Evolutionary conservation across 1,140 invertebrate species (phyloP), one percentile per base, ranked within the genome.

Genomic region (Nilaparvata lugens): DNA sequence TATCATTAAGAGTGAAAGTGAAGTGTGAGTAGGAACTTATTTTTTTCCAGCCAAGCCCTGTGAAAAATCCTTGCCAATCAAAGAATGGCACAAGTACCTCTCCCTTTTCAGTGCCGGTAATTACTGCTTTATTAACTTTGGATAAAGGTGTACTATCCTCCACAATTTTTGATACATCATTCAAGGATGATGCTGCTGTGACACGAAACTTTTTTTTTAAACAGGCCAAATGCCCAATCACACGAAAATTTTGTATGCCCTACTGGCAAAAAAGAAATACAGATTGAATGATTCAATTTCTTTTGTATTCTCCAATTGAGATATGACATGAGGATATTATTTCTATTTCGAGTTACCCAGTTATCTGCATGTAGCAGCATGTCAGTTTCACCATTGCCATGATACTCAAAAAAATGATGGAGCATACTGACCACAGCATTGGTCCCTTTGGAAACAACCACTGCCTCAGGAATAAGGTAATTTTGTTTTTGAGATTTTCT

Each of bases 311-410:
- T 6, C 55, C 55, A 56, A 35, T 16, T 9, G 16, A 56, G 42
- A 40, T 40, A 56, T 13, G 28, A 16, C 14, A 56, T 14, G 5
- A 56, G 13, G 11, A 56, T 56, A n/a, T 56, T 56, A 31, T 64
- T 64, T 48, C 56, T 64, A 42, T 64, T 64, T 35, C 58, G 63
- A 7, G n/a, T n/a, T n/a, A n/a, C n/a, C n/a, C n/a, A n/a, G n/a
- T n/a, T n/a, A n/a, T n/a, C n/a, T n/a, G n/a, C n/a, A n/a, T n/a
- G n/a, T n/a, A n/a, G n/a, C n/a, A n/a, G n/a, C n/a, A n/a, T n/a
- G n/a, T n/a, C n/a, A n/a, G n/a, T n/a, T n/a, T n/a, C n/a, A n/a
- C n/a, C n/a, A n/a, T n/a, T n/a, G n/a, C n/a, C n/a, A n/a, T n/a
- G n/a, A n/a, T n/a, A n/a, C n/a, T n/a, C n/a, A n/a, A n/a, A n/a